These are phyloP conservation scores for Brachionus rotundiformis DNA, from an alignment of 1,140 invertebrate genomes.

Conservation along the genomic window DNA sequence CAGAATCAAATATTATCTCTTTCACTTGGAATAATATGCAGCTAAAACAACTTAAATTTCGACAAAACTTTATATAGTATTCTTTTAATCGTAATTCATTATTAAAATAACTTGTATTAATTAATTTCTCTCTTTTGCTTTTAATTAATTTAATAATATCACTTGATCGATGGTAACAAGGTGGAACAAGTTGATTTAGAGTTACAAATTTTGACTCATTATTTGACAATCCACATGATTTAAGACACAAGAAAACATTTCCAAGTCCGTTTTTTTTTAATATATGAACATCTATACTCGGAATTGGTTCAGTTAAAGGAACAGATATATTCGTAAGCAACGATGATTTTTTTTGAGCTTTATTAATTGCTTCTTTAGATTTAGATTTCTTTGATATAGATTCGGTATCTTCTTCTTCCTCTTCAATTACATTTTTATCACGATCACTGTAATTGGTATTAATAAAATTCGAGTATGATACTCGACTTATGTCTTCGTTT, in stretches of 20 bases:
- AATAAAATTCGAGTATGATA: neutral
- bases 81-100: conserved; percentile 66
- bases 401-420: conserved; percentile 28
- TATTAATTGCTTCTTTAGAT: neutral
- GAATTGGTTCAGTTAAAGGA: neutral
- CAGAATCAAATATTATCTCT: conserved; percentile 65
- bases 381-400: neutral
- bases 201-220: conserved; percentile 20
- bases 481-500: conserved; percentile 4
- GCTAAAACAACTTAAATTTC: conserved; percentile 70
- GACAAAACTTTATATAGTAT: conserved; percentile 72
- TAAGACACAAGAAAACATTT: neutral
- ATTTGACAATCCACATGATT: neutral
- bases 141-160: conserved; percentile 32
- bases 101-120: neutral
- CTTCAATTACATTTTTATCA: neutral
- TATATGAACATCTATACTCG: neutral
- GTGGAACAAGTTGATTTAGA: neutral
- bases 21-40: conserved; percentile 73
- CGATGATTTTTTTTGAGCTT: conserved; percentile 9
- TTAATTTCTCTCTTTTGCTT: conserved; percentile 4
- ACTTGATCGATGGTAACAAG: conserved; percentile 16
- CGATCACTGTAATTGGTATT: neutral
- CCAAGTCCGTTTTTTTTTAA: neutral
- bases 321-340: neutral